phyloP scores from a whole-genome alignment of 2,888 invertebrate species.

The Napeogenes inachia region DNA sequence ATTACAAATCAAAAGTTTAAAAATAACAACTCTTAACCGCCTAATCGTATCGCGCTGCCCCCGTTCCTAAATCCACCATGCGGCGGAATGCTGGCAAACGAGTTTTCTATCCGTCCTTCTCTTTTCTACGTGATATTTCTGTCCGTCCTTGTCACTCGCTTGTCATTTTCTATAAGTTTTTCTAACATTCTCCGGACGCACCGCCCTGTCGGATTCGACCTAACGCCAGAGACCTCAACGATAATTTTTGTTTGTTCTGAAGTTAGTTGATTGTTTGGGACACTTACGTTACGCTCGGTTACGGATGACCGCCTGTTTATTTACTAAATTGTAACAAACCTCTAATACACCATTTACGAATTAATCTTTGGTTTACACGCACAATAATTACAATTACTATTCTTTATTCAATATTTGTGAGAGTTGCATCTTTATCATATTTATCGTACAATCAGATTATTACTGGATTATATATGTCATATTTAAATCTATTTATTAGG shows the following conservation, averaged over 20 bases:
- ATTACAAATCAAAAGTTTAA: constrained; percentile 45
- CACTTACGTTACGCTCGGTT: constrained; percentile 67
- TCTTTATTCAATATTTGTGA: constrained; percentile 4
- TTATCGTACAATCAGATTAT: constrained; percentile 10
- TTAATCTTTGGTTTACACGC: constrained; percentile 41
- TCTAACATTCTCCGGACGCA: constrained; percentile 70
- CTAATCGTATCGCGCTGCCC: constrained; percentile 75
- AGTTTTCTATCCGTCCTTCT: constrained; percentile 72
- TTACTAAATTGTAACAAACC: constrained; percentile 59
- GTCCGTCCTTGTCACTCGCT: constrained; percentile 68
- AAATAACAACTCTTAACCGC: constrained; percentile 73
- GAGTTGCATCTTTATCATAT: not conserved
- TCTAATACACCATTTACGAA: constrained; percentile 49
- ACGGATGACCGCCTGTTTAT: constrained; percentile 54
- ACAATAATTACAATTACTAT: constrained; percentile 10
- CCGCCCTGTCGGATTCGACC: constrained; percentile 66
- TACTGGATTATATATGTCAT: not conserved
- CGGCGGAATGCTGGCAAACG: constrained; percentile 75
- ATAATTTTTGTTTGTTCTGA: constrained; percentile 71
- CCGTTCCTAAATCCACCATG: constrained; percentile 76
- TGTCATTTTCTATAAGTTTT: constrained; percentile 78
- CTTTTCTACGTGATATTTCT: constrained; percentile 57
- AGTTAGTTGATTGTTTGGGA: constrained; percentile 71
- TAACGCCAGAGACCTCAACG: constrained; percentile 61
- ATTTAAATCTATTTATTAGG: no score